Base-by-base conservation (phyloP, 2,113 vertebrate species). In the Chroicocephalus ridibundus region DNA sequence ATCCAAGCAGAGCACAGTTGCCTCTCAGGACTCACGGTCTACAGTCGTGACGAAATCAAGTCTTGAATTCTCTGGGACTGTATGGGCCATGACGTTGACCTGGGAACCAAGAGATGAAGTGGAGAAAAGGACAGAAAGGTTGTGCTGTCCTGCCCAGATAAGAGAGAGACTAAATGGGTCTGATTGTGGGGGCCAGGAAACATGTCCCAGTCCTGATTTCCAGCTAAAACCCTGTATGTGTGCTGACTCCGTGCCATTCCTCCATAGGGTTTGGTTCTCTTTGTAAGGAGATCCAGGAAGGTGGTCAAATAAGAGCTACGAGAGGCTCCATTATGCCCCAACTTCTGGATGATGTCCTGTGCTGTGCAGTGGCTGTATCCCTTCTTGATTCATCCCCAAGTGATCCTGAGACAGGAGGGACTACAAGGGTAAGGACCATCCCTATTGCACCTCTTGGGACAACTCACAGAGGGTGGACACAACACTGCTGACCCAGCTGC, bases 201-300 rank as follows among this genome's bases (percentile, higher is more conserved):
- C 0, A 1, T 0, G 1, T 26, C 26, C 31, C 58, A 36, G n/a
- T 5, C 25, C 49, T 18, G 10, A 13, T 46, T 62, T 18, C 31
- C 54, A 78, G 13, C 24, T 46, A 34, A 88, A 69, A 19, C 13
- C 72, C 26, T 29, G 6, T 11, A 3, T 2, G 0, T 36, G 34
- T 49, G 36, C 46, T 25, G 15, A 55, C 32, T 60, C 64, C 12
- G 3, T 6, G 14, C 26, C 24, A 4, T 17, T 81, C 26, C 47
- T 89, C 52, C n/a, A 31, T 1, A 34, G 18, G 14, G 8, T 40
- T 29, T 40, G 22, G 26, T 21, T 64, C 6, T n/a, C 49, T 72
- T 70, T 46, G 16, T 26, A 58, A 74, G 9, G 47, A 82, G 4
- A 76, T 51, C 8, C 57, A 79, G 44, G 31, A 83, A 81, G 24